These are phyloP conservation scores for Oegoconia quadripuncta DNA, from an alignment of 2,888 invertebrate genomes.

Conservation along the genomic window DNA sequence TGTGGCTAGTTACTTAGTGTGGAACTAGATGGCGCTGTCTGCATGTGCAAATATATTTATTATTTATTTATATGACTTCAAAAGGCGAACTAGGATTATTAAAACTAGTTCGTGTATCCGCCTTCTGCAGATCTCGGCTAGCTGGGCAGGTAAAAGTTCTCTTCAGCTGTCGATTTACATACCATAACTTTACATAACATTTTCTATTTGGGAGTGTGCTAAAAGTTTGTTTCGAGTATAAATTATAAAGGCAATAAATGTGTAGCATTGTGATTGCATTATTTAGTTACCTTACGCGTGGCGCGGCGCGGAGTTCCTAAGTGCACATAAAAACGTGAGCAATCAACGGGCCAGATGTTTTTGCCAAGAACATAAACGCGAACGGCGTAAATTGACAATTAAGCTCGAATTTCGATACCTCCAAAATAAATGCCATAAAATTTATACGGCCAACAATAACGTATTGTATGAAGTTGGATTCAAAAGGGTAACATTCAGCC, in stretches of 20 bases:
- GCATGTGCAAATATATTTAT: too few relatives aligned
- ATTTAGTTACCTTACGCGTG: constrained; percentile 47
- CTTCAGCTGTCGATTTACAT: too few relatives aligned
- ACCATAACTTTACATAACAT: too few relatives aligned
- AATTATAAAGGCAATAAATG: constrained; percentile 48
- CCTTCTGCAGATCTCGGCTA: too few relatives aligned
- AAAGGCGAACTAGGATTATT: too few relatives aligned
- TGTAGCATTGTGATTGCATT: constrained; percentile 52
- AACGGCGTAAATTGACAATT: constrained; percentile 69
- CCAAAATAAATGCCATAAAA: constrained; percentile 60
- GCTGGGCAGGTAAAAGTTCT: too few relatives aligned
- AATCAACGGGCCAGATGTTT: constrained; percentile 71
- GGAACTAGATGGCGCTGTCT: too few relatives aligned
- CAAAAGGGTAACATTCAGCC: too few relatives aligned
- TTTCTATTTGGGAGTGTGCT: too few relatives aligned
- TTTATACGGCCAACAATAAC: constrained; percentile 28
- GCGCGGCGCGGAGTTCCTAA: constrained; percentile 46
- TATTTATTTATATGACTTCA: too few relatives aligned
- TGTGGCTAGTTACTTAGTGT: too few relatives aligned
- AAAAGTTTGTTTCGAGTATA: constrained; percentile 46
- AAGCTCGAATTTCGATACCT: constrained; percentile 68
- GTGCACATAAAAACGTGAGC: constrained; percentile 71
- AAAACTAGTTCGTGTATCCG: too few relatives aligned
- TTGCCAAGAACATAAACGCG: constrained; percentile 63
- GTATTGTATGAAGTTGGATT: background rate